Evolutionary conservation across 1,140 invertebrate genomes (phyloP), one percentile per base, ranked within the genome.

Genomic region (Eumeta japonica): DNA sequence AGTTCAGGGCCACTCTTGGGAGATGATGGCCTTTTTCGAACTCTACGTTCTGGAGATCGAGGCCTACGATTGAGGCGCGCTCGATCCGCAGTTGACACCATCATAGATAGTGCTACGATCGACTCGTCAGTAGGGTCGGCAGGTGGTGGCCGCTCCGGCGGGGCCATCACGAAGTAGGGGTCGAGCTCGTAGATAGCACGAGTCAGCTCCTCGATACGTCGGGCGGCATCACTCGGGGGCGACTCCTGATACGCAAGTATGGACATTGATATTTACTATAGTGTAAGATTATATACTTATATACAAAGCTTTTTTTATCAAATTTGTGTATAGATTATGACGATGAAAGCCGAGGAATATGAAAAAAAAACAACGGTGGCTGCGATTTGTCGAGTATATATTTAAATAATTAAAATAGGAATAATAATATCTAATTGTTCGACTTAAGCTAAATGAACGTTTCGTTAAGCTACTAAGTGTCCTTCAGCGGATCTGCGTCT

Each of bases 211-310:
- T 81, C 81, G 75, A 82, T 83, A 66, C 81, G 81, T 70, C 79
- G 79, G 68, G 75, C 78, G 72, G 78, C 76, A 70, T 84, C 82
- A 68, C 76, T 74, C 70, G 70, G 62, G 68, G 77, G 81, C 65
- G 83, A 77, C 71, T 85, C 84, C 86, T 89, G 83, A 83, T 81
- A 79, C 77, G 79, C 77, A 79, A 80, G 77, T 76, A 76, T 62
- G 72, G 63, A 71, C 63, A 70, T 55, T 59, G 51, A 66, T 59
- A 60, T 71, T 71, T 70, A 70, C 58, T 55, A 30, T 9, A 30
- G 7, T 9, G 33, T 7, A 7, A 35, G 9, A 27, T 9, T 27
- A 27, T 9, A 27, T 27, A 27, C 9, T 9, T 27, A 9, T 27
- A n/a, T 27, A n/a, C 9, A 9, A 27, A 9, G 24, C 9, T 27